Conservation (phyloP, 2,888 invertebrate species). For the Phorcus lineatus region DNA sequence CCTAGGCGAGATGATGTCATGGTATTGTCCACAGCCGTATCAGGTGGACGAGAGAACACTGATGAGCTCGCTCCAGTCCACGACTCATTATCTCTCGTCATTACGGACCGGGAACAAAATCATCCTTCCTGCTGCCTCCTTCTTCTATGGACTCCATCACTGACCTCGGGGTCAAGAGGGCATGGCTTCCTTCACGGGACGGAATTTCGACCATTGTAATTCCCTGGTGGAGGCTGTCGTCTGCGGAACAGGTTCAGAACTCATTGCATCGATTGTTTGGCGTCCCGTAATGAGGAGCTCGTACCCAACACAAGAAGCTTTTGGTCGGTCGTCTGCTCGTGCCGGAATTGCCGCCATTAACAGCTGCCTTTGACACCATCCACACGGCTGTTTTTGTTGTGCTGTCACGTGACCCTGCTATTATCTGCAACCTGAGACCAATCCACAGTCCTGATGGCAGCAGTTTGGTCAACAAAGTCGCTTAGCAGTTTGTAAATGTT, state of each 20-base stretch:
- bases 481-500: no score
- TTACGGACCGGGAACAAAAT: background rate
- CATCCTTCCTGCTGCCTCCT: background rate
- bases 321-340: conserved; percentile 2
- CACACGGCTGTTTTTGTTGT: conserved; percentile 1
- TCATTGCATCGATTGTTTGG: background rate
- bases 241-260: background rate
- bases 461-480: no score
- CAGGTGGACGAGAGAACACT: background rate
- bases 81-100: conserved; percentile 2
- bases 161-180: background rate
- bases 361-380: conserved; percentile 15
- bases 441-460: no score
- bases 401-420: background rate
- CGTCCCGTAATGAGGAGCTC: conserved; percentile 5
- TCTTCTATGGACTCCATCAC: background rate
- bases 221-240: background rate
- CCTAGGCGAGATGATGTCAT: background rate
- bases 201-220: background rate
- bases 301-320: background rate
- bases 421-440: no score
- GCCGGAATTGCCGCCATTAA: conserved; percentile 16
- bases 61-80: background rate
- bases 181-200: background rate
- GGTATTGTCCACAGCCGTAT: background rate